Evolutionary conservation across 2,888 invertebrate genomes (phyloP).

Genomic region (Drosophila neotestacea): DNA sequence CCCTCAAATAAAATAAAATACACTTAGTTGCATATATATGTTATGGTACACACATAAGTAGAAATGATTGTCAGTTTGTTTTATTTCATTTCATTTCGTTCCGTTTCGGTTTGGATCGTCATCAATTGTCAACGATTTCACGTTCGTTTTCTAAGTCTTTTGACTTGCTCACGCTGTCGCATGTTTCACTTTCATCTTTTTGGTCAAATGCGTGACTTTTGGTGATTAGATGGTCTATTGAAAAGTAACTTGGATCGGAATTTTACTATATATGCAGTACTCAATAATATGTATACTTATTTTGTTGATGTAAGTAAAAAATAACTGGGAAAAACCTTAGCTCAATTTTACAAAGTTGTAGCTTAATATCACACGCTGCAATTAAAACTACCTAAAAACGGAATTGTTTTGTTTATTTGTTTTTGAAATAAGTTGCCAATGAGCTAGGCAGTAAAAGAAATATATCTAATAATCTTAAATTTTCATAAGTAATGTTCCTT

Average conservation of each 20-base stretch:
- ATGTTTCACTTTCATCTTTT: conserved; percentile 57
- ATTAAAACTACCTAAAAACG: conserved; percentile 1
- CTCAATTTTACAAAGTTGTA: not conserved
- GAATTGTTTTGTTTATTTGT: conserved; percentile 6
- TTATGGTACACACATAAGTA: conserved; percentile 14
- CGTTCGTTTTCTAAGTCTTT: conserved; percentile 76
- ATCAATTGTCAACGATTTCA: conserved; percentile 55
- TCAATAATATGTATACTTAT: not conserved
- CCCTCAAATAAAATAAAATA: conserved; percentile 22
- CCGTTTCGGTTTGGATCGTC: conserved; percentile 30
- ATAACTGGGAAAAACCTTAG: conserved; percentile 28
- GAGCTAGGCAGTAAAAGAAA: not conserved
- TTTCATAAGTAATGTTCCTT: not conserved
- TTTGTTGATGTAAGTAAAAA: conserved; percentile 27
- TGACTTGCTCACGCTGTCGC: conserved; percentile 42
- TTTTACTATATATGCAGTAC: not conserved
- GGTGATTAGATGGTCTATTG: conserved; percentile 41
- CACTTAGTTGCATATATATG: conserved; percentile 4
- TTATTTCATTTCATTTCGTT: not conserved
- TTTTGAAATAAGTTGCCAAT: not conserved
- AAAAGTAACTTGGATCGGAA: conserved; percentile 18
- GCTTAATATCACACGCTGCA: conserved; percentile 1
- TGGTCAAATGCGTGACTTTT: conserved; percentile 57
- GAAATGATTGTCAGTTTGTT: conserved; percentile 17
- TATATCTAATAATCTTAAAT: not conserved